Evolutionary conservation across 2,113 vertebrate genomes (phyloP), one percentile per base, ranked within the genome.

Genomic region (Pyxicephalus adspersus): DNA sequence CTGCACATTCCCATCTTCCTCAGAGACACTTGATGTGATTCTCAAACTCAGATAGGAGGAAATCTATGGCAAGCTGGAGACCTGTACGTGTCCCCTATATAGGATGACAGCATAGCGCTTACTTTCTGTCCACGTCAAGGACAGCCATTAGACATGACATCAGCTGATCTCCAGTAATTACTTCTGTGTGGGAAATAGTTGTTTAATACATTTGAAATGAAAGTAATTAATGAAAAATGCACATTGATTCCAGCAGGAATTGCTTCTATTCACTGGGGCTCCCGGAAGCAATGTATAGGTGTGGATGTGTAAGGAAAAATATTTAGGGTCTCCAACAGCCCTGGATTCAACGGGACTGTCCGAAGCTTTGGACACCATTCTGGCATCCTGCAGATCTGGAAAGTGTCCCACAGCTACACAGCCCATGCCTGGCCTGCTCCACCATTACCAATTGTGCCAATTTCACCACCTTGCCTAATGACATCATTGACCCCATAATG

Each of bases 1-100:
- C 61, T 13, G 61, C 45, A 31, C 75, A 64, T 64, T 31, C 75
- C 61, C 61, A 64, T 77, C 75, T 65, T 54, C 38, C 51, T 77
- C 25, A 52, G 26, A 77, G 61, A 64, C 60, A 77, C 60, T 64
- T 54, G 45, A 77, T 64, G 75, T 64, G 75, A 77, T 77, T 77
- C 75, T 65, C 26, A 54, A n/a, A 64, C 63, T 51, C 17, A 77
- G 75, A 77, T 77, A 77, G 11, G 60, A 64, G 45, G 34, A 77
- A 77, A 77, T 77, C 75, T 77, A 77, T 64, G 34, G 75, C 74
- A 65, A 38, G 26, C 45, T 22, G 7, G 61, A 65, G 38, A 54
- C 22, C 25, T 52, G 60, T 34, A 4, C 26, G n/a, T 28, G 8
- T 51, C 52, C 34, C 61, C 25, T 22, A 18, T 50, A 64, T 60